Base-by-base conservation (phyloP, 2,797 vertebrate genomes). In the Chaenodraco wilsoni region DNA sequence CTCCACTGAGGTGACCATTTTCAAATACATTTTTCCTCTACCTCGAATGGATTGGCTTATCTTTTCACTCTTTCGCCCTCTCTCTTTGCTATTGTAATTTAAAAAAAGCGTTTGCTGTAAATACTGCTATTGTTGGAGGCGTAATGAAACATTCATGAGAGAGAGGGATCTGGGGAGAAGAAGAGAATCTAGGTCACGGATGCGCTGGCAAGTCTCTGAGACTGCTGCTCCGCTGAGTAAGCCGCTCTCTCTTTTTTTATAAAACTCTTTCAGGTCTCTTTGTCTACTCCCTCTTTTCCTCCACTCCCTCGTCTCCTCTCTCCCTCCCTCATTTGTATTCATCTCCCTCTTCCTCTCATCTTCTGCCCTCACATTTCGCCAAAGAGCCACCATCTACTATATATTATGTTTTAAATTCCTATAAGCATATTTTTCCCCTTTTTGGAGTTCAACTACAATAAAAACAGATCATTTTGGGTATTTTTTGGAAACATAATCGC, bases 131-230 rank as follows among this genome's bases (percentile, higher is more conserved):
- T 95, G 93, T 94, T 85, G 82, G 90, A 92, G 89, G 88, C 73
- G 69, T 92, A 91, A 94, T 94, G 93, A 94, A 94, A 94, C 92
- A 94, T 94, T 94, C 90, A 94, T 94, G 89, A 94, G 90, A 51
- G 69, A 88, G 87, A 82, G 77, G 91, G 90, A 92, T 92, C 89
- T 73, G 45, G 90, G 86, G 88, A 90, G 89, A 87, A 87, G 86
- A 78, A 58, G 60, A 72, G 87, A 95, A 95, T 94, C 91, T 95
- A 93, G 94, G 93, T 95, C 94, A 94, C 69, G 79, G 88, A 91
- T 90, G 84, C 69, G 50, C 77, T 89, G 84, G 86, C 86, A 77
- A 92, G 87, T 85, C 84, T 85, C 74, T 69, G 84, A 87, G 87
- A 88, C 67, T 79, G 85, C 88, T 84, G 88, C 87, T 87, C 83